phyloP scores from a whole-genome alignment of 2,888 invertebrate genomes.

The Pilophorus perplexus region DNA sequence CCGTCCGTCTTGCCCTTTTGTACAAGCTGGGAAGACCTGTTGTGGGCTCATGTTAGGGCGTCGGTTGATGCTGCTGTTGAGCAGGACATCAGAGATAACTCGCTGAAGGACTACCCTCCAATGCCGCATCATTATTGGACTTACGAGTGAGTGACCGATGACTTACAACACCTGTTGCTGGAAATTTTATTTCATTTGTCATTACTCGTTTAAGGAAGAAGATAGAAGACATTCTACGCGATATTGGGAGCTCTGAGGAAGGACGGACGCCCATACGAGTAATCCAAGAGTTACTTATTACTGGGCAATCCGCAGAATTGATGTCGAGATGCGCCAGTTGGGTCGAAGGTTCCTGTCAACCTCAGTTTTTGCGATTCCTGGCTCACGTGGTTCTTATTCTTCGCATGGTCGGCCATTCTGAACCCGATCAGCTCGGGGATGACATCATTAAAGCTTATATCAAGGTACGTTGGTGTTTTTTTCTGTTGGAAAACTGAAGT shows the following conservation, averaged over 20 bases:
- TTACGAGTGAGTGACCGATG: conserved; percentile 53
- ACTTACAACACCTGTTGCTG: neutral
- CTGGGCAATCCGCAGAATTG: conserved; percentile 73
- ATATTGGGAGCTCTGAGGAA: conserved; percentile 60
- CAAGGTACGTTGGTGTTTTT: conserved; percentile 50
- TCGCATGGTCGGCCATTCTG: conserved; percentile 71
- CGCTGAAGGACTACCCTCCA: conserved; percentile 57
- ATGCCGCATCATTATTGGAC: conserved; percentile 70
- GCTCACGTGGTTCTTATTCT: conserved; percentile 83
- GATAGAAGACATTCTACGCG: conserved; percentile 66
- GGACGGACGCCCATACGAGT: conserved; percentile 63
- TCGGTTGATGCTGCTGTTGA: conserved; percentile 84
- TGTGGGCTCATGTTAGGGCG: conserved; percentile 83
- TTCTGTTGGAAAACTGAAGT: neutral
- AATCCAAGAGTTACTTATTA: conserved; percentile 80
- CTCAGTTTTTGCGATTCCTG: conserved; percentile 69
- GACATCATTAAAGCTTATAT: conserved; percentile 70
- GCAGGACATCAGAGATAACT: conserved; percentile 63
- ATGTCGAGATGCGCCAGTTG: conserved; percentile 48
- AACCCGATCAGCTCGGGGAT: conserved; percentile 69
- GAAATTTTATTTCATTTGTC: neutral
- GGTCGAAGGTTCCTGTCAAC: conserved; percentile 39
- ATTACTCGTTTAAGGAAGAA: too few relatives aligned
- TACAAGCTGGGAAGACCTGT: conserved; percentile 81
- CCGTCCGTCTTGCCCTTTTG: conserved; percentile 72